Evolutionary conservation across 2,888 invertebrate genomes (phyloP).

Genomic region (Xanthia icteritia): DNA sequence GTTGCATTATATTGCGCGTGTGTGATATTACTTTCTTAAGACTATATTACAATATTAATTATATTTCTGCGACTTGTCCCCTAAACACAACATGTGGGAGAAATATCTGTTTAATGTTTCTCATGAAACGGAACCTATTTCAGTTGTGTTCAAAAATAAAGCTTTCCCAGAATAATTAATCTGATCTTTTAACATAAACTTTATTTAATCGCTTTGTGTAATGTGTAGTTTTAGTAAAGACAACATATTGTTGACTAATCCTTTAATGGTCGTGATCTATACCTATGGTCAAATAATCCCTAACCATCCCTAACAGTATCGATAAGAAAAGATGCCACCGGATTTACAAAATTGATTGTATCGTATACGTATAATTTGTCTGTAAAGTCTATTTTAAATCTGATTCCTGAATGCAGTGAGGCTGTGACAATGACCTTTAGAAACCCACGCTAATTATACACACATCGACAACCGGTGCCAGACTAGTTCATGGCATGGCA

Average conservation of each 20-base stretch:
- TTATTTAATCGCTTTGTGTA: slow-evolving; percentile 22
- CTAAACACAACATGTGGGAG: slow-evolving; percentile 7
- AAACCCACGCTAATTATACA: slow-evolving; percentile 90
- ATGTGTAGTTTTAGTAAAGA: slow-evolving; percentile 23
- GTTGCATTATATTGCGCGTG: slow-evolving; percentile 10
- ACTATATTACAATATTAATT: slow-evolving; percentile 7
- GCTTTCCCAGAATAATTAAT: slow-evolving; percentile 43
- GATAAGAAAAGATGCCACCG: slow-evolving; percentile 33
- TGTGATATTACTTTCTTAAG: background rate
- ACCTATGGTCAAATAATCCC: slow-evolving; percentile 19
- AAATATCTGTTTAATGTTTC: slow-evolving; percentile 45
- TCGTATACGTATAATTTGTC: slow-evolving; percentile 50
- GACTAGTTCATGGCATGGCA: slow-evolving; percentile 81
- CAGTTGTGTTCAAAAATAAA: slow-evolving; percentile 17
- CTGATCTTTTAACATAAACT: slow-evolving; percentile 39
- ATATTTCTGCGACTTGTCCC: slow-evolving; percentile 14
- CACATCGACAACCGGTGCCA: slow-evolving; percentile 79
- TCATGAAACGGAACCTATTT: slow-evolving; percentile 29
- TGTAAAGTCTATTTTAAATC: slow-evolving; percentile 81
- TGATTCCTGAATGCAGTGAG: slow-evolving; percentile 78
- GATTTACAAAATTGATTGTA: slow-evolving; percentile 51
- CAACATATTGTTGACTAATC: slow-evolving; percentile 11
- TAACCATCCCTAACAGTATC: background rate
- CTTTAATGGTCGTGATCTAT: slow-evolving; percentile 16
- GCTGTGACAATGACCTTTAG: slow-evolving; percentile 89